Evolutionary conservation across 2,113 vertebrate species (phyloP).

Genomic region (Jaculus jaculus): DNA sequence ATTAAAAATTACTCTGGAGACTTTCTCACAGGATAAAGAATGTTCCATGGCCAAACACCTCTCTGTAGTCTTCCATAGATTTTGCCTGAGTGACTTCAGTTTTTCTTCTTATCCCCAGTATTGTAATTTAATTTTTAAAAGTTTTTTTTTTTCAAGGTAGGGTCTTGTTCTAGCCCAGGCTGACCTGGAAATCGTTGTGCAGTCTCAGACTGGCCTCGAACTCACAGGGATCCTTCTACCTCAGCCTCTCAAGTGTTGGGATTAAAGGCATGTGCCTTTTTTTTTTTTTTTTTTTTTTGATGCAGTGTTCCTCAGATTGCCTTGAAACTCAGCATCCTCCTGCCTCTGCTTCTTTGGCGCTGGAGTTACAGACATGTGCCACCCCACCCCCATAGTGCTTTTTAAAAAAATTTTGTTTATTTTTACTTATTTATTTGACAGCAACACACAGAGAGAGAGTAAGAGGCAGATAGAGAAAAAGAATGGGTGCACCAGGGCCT

Average conservation of each 20-base stretch:
- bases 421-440: too few relatives aligned
- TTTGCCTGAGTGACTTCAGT: neutral
- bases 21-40: neutral
- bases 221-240: neutral
- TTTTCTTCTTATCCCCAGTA: neutral
- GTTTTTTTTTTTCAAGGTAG: neutral
- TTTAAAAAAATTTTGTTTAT: too few relatives aligned
- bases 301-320: too few relatives aligned
- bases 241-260: neutral
- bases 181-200: neutral
- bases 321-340: neutral
- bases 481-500: too few relatives aligned
- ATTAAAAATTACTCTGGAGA: neutral
- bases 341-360: neutral
- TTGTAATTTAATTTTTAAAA: neutral
- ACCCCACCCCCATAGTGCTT: too few relatives aligned
- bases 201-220: neutral
- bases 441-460: too few relatives aligned
- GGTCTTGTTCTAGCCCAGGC: neutral
- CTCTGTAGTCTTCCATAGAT: neutral
- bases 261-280: neutral
- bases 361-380: neutral
- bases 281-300: too few relatives aligned
- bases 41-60: neutral
- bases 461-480: too few relatives aligned